A percentile compares a stretch with the other conserved stretches of the same genome.
These are phyloP conservation scores for Parnassius glacialis DNA, from an alignment of 2,888 invertebrate species.

Conservation along the genomic window DNA sequence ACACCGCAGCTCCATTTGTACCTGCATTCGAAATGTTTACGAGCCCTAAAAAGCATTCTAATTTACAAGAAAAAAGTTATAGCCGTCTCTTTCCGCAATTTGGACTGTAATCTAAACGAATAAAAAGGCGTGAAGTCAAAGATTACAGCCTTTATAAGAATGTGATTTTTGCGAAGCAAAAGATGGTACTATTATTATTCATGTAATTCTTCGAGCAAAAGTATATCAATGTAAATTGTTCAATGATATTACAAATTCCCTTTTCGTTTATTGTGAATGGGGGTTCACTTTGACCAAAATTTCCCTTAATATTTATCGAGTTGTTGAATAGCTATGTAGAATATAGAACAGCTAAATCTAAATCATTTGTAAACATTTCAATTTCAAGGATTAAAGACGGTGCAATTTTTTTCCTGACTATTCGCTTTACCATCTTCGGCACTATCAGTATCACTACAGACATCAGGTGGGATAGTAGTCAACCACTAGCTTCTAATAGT, in stretches of 20 bases:
- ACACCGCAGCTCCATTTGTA: constrained; percentile 2
- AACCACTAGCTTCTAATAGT: too few relatives aligned
- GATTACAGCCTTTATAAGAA: constrained; percentile 7
- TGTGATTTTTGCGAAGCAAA: background rate
- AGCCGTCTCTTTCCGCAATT: constrained; percentile 3
- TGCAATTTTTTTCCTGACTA: too few relatives aligned
- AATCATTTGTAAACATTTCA: too few relatives aligned
- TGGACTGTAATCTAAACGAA: background rate
- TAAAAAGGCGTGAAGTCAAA: constrained; percentile 2
- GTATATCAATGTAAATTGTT: background rate
- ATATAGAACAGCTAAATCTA: too few relatives aligned
- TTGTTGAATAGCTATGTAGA: too few relatives aligned
- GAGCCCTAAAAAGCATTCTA: constrained; percentile 13
- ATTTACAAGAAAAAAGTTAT: constrained; percentile 12
- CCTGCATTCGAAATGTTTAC: constrained; percentile 16
- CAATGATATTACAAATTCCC: too few relatives aligned
- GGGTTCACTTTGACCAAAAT: background rate
- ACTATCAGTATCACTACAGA: too few relatives aligned
- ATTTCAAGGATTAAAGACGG: too few relatives aligned
- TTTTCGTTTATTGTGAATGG: background rate
- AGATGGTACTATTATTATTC: constrained; percentile 1
- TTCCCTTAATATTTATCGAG: too few relatives aligned
- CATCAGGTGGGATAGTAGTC: too few relatives aligned
- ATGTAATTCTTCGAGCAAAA: background rate
- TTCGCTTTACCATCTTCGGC: too few relatives aligned